Evolutionary conservation across 1,140 invertebrate genomes (phyloP), one percentile per base, ranked within the genome.

Genomic region (Ceratina japonica): DNA sequence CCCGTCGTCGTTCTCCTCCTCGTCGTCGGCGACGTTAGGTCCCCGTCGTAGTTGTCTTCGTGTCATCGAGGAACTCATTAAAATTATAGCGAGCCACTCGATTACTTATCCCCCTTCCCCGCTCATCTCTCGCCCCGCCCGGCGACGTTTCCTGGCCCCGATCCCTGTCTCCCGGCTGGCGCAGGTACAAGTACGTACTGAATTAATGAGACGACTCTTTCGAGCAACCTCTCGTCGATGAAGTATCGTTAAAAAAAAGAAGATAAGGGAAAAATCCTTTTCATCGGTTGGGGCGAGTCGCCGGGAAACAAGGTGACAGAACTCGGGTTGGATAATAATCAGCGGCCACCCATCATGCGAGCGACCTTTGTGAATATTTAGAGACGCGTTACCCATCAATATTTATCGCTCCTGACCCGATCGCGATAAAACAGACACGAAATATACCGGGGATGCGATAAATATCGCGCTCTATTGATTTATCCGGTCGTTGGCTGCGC

Each of bases 51-150:
- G 64, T 66, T 72, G 80, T 85, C 75, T 81, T 87, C 83, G 80
- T 79, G 75, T 84, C 85, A 88, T 86, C 86, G 74, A 88, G 86
- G 82, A 88, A 86, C 87, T 88, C 87, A 87, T 88, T 88, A 88
- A 88, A 88, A 88, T 79, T 82, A 85, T 86, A 82, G 79, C 83
- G 70, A 83, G 68, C 78, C 81, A 88, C 87, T 88, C 80, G 87
- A 85, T 87, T 86, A 86, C 83, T 86, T 79, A 85, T 75, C 72
- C 61, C 27, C 52, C 22, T 63, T 56, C 58, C 49, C 72, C 61
- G 22, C 27, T 16, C 15, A 2, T 49, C 54, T 22, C 27, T n/a
- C 44, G 27, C 27, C 59, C 27, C 59, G 16, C 13, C 49, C 24
- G 15, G 15, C 72, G 15, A 18, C 72, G 18, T 66, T 66, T 63